Base-by-base conservation (phyloP, 2,113 vertebrate genomes). In the Rhea americana region DNA sequence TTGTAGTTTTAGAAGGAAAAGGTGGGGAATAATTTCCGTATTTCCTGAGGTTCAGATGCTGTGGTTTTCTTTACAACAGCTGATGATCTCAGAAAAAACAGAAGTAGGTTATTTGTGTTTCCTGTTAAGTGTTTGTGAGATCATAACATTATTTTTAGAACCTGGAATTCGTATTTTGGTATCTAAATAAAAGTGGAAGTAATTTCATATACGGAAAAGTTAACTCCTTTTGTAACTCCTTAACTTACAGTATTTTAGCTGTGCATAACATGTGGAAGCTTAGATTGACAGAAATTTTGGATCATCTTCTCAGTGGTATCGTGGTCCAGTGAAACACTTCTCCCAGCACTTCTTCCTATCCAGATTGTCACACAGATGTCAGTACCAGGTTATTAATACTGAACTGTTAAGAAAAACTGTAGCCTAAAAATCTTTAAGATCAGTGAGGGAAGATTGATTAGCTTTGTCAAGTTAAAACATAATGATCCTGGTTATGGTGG, bases 291-390 rank as follows among this genome's bases (percentile, higher is more conserved):
- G 43, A 71, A 78, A 61, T 63, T 81, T 28, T 55, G 8, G 28
- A 47, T 51, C 13, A 20, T 63, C 24, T 81, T 24, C 56, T 87
- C 47, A 30, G 30, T 21, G 47, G 9, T 67, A 47, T 39, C 12
- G 43, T 70, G 10, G 16, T 80, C 47, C 11, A 55, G 58, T 48
- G 55, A 78, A 91, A 59, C 61, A 67, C 2, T 8, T 76, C 81
- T 48, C 14, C 8, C 37, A 25, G 8, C 53, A 30, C 37, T 80
- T 87, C 35, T 93, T 14, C 20, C 13, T 35, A 7, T 4, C 1
- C 8, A 2, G 73, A 7, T n/a, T 80, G 8, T 43, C 14, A 67
- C 13, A 22, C 26, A 25, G 0, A 0, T 61, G 17, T 58, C 59
- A 67, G 24, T 43, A 74, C 22, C 62, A 51, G 61, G 41, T 59